These are phyloP conservation scores for Diogma glabrata DNA, from an alignment of 2,888 invertebrate species.

Conservation along the genomic window DNA sequence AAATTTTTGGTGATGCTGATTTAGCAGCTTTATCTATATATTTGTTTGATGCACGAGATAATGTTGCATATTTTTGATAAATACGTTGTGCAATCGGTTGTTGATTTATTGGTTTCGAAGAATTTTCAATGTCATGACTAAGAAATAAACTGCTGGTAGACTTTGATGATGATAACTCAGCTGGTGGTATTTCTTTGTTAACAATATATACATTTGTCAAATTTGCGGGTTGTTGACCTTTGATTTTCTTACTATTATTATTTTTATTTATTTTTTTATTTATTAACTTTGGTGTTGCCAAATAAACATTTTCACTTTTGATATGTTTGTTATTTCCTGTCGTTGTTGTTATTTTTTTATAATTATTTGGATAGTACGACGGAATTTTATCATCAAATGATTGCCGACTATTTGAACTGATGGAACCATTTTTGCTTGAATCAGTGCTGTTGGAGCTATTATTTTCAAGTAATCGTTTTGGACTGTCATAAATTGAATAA, in stretches of 20 bases:
- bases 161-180: neutral
- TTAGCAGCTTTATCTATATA: conserved; percentile 19
- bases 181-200: neutral
- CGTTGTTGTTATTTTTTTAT: neutral
- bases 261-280: neutral
- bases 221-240: neutral
- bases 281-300: neutral
- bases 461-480: neutral
- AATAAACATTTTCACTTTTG: conserved; percentile 7
- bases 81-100: conserved; percentile 21
- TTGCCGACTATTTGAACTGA: neutral
- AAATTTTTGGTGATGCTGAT: conserved; percentile 15
- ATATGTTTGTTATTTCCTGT: neutral
- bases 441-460: too few species aligned
- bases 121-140: too few species aligned
- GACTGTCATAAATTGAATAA: neutral
- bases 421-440: too few species aligned
- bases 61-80: conserved; percentile 33
- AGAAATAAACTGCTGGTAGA: too few species aligned
- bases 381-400: conserved; percentile 34
- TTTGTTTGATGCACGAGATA: conserved; percentile 21
- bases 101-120: too few species aligned
- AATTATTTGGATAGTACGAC: conserved; percentile 35
- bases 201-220: too few species aligned
- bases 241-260: conserved; percentile 1